Evolutionary conservation across 2,888 invertebrate genomes (phyloP), one percentile per base, ranked within the genome.

Genomic region (Muschampia plurimacula): DNA sequence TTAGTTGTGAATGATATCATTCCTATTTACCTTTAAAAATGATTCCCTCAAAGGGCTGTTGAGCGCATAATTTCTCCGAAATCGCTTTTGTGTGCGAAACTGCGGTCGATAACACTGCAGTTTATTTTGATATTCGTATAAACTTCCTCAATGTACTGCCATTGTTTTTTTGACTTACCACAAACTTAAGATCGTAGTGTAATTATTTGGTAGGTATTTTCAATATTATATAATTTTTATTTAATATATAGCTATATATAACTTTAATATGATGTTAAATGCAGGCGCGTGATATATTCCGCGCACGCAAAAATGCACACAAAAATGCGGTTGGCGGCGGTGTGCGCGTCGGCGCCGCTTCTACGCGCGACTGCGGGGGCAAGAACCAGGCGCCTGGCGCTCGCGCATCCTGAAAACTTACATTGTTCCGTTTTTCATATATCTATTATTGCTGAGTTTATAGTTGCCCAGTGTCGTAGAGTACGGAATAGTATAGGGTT

Each of bases 31-130:
- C 55, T 55, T 55, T 55, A 55, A 55, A 55, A 55, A 9, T 55
- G 2, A 15, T 9, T 55, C 22, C 22, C 55, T 9, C 55, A 9
- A 55, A 55, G 55, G 55, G 55, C 22, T 55, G 8, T 55, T 22
- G 22, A 55, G 55, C 2, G 15, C 55, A 55, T 55, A 55, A 55
- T 55, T 55, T 55, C 55, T 55, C 22, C 55, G 55, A 55, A 55
- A 55, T 22, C 22, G 15, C 55, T 55, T 55, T 55, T 55, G 55
- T 22, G 5, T 55, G 9, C 22, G 22, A 55, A 9, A 22, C 55
- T 55, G 9, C 55, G 55, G 55, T 22, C 22, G 55, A 9, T 9
- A 22, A 9, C 55, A 55, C 55, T 55, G 55, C 55, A 55, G 55
- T 55, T 55, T 55, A 55, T 55, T 55, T 55, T 28, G 55, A 55